A percentile compares a stretch with the other conserved stretches of the same genome.
Evolutionary conservation across 92 coral and sea anemone species (phyloP).

Genomic region (Pocillopora grandis): DNA sequence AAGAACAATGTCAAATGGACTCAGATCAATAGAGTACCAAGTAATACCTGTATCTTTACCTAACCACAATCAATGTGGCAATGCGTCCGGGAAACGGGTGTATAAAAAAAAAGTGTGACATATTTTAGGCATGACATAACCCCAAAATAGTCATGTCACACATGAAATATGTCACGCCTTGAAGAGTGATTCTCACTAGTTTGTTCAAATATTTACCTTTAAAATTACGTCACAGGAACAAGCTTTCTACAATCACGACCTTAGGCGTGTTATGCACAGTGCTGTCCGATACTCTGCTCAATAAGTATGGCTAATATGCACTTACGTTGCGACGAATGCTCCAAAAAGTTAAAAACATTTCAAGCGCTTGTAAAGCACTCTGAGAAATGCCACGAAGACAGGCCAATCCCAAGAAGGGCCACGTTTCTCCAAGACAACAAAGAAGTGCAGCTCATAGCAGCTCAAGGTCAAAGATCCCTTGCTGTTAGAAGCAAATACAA

Average conservation of each 20-base stretch:
- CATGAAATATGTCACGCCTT: too few relatives aligned
- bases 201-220: background rate
- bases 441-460: constrained; percentile 23
- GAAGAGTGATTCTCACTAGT: too few relatives aligned
- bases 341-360: constrained; percentile 38
- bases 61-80: background rate
- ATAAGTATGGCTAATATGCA: constrained; percentile 14
- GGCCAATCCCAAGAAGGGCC: constrained; percentile 31
- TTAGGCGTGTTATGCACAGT: too few relatives aligned
- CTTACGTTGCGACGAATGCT: constrained; percentile 12
- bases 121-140: too few relatives aligned
- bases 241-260: background rate
- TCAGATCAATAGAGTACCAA: background rate
- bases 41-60: background rate
- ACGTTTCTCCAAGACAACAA: constrained; percentile 20
- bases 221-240: background rate
- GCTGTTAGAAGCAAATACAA: constrained; percentile 34
- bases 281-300: background rate
- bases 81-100: too few relatives aligned
- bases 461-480: constrained; percentile 26
- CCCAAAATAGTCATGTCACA: too few relatives aligned
- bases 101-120: too few relatives aligned
- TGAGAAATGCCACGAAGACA: constrained; percentile 29
- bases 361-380: constrained; percentile 48
- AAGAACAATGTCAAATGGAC: background rate